Conservation (phyloP, 2,113 vertebrate genomes). For the Bucco capensis region DNA sequence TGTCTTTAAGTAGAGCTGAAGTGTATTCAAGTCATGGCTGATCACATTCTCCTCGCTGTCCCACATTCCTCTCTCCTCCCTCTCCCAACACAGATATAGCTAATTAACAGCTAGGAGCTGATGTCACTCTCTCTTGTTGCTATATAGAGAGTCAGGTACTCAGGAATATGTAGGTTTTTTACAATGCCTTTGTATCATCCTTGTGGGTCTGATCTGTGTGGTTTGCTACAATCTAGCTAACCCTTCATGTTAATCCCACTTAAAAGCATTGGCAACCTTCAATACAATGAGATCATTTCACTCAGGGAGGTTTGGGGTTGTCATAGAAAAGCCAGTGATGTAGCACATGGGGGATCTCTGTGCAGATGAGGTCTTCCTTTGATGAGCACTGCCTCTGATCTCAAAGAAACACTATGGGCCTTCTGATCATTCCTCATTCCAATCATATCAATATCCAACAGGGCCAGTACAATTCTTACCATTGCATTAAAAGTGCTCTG, state of each 20-base stretch:
- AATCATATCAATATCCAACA: conserved; percentile 40
- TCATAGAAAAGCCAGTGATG: not conserved
- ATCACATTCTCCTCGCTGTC: not conserved
- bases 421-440: conserved; percentile 12
- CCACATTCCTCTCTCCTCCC: not conserved
- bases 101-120: not conserved
- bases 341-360: not conserved
- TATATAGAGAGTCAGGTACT: not conserved
- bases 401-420: not conserved
- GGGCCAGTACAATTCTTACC: conserved; percentile 10
- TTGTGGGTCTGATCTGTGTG: not conserved
- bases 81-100: not conserved
- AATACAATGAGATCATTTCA: conserved; percentile 4
- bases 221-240: not conserved
- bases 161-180: not conserved
- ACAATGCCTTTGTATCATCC: not conserved
- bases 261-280: not conserved
- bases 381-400: conserved; percentile 22
- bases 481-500: not conserved
- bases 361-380: conserved; percentile 14
- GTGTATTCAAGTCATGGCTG: not conserved
- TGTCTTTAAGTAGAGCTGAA: not conserved
- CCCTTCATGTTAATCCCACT: not conserved
- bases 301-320: not conserved
- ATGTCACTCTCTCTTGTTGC: not conserved